Conservation (phyloP, 2,888 invertebrate genomes). For the Caenorhabditis sp. region DNA sequence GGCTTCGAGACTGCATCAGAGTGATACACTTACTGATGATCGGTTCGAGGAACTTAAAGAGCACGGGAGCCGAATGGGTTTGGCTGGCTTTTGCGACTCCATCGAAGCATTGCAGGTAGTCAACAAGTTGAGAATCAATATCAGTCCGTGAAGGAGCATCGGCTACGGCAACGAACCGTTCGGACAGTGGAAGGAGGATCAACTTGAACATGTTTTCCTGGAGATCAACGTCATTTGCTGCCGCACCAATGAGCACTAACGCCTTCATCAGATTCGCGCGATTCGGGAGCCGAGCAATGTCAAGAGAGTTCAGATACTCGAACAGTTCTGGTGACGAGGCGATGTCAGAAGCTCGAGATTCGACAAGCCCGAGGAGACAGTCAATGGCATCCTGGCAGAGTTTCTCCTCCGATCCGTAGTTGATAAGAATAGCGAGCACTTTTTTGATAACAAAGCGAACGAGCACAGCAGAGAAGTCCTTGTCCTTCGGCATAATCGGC, state of each 20-base stretch:
- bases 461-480: constrained; percentile 60
- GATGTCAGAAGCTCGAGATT: constrained; percentile 76
- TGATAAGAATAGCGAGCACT: constrained; percentile 86
- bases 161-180: constrained; percentile 52
- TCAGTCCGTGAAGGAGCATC: constrained; percentile 43
- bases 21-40: constrained; percentile 69
- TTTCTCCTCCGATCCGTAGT: constrained; percentile 72
- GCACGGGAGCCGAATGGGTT: constrained; percentile 84
- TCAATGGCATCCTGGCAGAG: constrained; percentile 71
- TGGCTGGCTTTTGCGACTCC: constrained; percentile 88
- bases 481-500: constrained; percentile 65
- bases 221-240: constrained; percentile 68
- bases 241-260: constrained; percentile 86
- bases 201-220: constrained; percentile 74
- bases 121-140: constrained; percentile 86
- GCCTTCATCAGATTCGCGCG: constrained; percentile 88
- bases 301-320: constrained; percentile 59
- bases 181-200: constrained; percentile 75
- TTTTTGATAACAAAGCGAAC: constrained; percentile 87
- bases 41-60: constrained; percentile 84
- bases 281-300: constrained; percentile 60
- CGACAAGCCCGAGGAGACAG: constrained; percentile 86
- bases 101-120: constrained; percentile 87
- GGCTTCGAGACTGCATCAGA: constrained; percentile 66
- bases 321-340: constrained; percentile 67